phyloP scores from a whole-genome alignment of 2,113 vertebrate genomes.

The Nothobranchius kuhntae region DNA sequence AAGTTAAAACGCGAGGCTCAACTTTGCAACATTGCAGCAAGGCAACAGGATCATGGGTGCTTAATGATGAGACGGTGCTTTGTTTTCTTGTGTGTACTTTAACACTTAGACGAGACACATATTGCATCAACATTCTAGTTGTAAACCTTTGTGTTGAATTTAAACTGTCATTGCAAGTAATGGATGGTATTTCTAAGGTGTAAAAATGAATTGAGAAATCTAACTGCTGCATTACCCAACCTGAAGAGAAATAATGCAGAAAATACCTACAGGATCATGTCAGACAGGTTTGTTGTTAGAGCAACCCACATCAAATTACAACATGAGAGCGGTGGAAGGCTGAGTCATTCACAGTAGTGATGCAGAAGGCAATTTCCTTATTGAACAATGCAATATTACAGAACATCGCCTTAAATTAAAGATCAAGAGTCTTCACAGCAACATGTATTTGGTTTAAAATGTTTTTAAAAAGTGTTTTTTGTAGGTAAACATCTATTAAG shows the following conservation, averaged over 20 bases:
- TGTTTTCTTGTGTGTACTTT: no score
- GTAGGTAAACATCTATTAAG: no score
- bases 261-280: not conserved
- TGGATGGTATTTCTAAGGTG: not conserved
- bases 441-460: no score
- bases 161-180: not conserved
- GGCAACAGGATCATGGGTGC: no score
- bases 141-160: not conserved
- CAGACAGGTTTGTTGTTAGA: not conserved
- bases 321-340: not conserved
- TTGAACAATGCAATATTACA: no score
- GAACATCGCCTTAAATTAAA: no score
- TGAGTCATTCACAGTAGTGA: not conserved
- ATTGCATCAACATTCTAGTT: not conserved
- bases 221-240: not conserved
- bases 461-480: no score
- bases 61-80: no score
- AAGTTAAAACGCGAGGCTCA: not conserved
- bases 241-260: not conserved
- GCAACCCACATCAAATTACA: not conserved
- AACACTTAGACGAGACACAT: not conserved
- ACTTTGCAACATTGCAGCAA: not conserved
- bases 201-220: not conserved
- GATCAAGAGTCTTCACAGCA: no score
- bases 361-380: no score